phyloP scores from a whole-genome alignment of 2,888 invertebrate species.

The Liopterus haemorrhoidalis region DNA sequence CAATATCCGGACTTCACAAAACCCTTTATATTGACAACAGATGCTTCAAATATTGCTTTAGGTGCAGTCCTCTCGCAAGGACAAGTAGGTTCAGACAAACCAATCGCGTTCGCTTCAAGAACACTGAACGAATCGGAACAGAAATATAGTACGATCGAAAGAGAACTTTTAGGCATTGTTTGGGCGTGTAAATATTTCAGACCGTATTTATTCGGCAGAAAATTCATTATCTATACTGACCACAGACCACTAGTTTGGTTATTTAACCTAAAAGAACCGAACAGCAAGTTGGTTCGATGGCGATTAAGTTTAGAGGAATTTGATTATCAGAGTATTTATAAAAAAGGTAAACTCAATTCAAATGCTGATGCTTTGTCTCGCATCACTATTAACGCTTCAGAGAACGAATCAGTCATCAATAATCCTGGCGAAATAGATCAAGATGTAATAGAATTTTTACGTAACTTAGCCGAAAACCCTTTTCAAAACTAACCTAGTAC shows the following conservation, averaged over 20 bases:
- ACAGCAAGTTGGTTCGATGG: conserved; percentile 39
- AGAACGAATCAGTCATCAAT: too few species aligned
- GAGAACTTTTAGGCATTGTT: conserved; percentile 31
- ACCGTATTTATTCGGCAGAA: conserved; percentile 31
- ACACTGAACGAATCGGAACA: conserved; percentile 27
- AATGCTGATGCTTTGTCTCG: conserved; percentile 12
- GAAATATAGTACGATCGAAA: conserved; percentile 28
- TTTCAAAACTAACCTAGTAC: too few species aligned
- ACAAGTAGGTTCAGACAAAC: conserved; percentile 4
- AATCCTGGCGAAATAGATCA: too few species aligned
- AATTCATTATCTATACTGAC: conserved; percentile 40
- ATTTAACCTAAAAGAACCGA: conserved; percentile 39
- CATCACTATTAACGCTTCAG: too few species aligned
- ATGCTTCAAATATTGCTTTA: conserved; percentile 33
- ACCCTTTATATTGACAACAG: conserved; percentile 35
- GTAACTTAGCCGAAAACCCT: too few species aligned
- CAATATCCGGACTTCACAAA: conserved; percentile 35
- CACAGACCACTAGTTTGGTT: conserved; percentile 39
- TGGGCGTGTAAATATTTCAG: conserved; percentile 31
- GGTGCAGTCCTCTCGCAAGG: conserved; percentile 35
- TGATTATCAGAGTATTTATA: conserved; percentile 26
- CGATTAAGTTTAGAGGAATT: conserved; percentile 35
- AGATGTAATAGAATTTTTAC: too few species aligned
- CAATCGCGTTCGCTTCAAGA: conserved; percentile 24
- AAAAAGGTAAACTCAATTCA: conserved; percentile 12